Percentiles rank a stretch among this genome's conserved stretches.
phyloP scores from a whole-genome alignment of 1,140 invertebrate genomes.

The Galleria mellonella region DNA sequence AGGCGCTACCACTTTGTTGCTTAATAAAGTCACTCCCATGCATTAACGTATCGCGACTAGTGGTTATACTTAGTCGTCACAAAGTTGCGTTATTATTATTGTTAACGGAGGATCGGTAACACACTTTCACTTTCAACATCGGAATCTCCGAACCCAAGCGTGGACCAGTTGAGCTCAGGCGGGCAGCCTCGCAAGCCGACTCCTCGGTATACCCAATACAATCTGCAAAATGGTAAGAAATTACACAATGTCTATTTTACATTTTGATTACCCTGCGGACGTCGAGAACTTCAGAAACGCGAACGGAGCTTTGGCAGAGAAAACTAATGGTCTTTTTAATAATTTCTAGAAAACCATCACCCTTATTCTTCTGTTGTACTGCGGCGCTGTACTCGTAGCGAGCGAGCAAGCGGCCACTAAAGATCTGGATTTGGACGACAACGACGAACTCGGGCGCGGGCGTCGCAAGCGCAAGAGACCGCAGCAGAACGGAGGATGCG shows the following conservation, averaged over 20 bases:
- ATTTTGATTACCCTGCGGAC: too few species aligned
- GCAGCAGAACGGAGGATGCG: slow-evolving; percentile 32
- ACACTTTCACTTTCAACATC: slow-evolving; percentile 49
- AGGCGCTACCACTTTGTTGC: slow-evolving; percentile 1
- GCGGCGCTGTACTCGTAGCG: slow-evolving; percentile 8
- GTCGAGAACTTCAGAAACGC: too few species aligned
- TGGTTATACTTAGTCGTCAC: slow-evolving; percentile 19
- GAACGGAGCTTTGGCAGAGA: too few species aligned
- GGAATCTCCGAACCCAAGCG: slow-evolving; percentile 18
- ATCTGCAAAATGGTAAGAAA: slow-evolving; percentile 14
- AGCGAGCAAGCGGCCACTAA: slow-evolving; percentile 24
- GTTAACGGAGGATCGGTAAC: slow-evolving; percentile 22
- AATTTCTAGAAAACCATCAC: background rate
- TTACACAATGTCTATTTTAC: too few species aligned
- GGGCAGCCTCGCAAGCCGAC: slow-evolving; percentile 11
- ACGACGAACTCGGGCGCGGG: slow-evolving; percentile 40
- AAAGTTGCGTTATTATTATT: slow-evolving; percentile 37
- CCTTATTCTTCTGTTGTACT: slow-evolving; percentile 23
- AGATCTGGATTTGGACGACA: slow-evolving; percentile 28
- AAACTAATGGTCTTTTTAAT: too few species aligned
- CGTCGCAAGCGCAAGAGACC: slow-evolving; percentile 45
- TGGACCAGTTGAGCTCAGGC: slow-evolving; percentile 15
- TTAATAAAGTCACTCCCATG: slow-evolving; percentile 14
- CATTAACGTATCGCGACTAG: slow-evolving; percentile 9
- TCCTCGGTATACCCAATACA: slow-evolving; percentile 5